Evolutionary conservation across 2,797 vertebrate genomes (phyloP).

Genomic region (Protosalanx chinensis): DNA sequence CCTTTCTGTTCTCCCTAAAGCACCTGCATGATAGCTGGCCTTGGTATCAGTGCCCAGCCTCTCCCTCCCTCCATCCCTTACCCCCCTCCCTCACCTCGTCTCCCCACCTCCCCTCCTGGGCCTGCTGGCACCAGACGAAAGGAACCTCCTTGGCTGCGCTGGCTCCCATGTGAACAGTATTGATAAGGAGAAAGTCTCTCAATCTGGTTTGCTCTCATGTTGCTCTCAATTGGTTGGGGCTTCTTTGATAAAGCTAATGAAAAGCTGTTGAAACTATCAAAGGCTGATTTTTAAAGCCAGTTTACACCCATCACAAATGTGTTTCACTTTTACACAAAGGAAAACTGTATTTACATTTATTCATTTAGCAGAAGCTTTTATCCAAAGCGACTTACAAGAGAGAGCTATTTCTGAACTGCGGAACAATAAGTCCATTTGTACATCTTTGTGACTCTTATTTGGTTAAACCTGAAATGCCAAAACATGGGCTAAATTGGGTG

Average conservation of each 20-base stretch:
- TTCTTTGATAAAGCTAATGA: neutral
- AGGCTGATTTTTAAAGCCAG: neutral
- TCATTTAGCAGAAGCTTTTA: too few relatives aligned
- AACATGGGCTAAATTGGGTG: neutral
- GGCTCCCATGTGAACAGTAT: constrained; percentile 1
- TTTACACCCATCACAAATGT: neutral
- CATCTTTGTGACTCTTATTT: neutral
- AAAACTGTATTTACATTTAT: neutral
- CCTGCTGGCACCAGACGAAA: constrained; percentile 9
- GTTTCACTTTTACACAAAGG: neutral
- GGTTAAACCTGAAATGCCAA: neutral
- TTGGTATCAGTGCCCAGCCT: neutral
- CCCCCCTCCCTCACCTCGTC: neutral
- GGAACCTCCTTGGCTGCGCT: neutral
- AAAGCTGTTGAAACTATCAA: constrained; percentile 1
- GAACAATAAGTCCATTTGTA: neutral
- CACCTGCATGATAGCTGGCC: constrained; percentile 11
- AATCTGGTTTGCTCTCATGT: constrained; percentile 8
- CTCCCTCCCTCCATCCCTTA: neutral
- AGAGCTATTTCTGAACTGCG: neutral
- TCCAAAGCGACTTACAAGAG: too few relatives aligned
- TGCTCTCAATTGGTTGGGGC: constrained; percentile 1
- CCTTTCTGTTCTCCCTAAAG: neutral
- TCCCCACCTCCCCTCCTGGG: neutral
- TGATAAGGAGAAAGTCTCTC: constrained; percentile 12